Base-by-base conservation (phyloP, 2,113 vertebrate genomes). In the Lipophrys pholis region DNA sequence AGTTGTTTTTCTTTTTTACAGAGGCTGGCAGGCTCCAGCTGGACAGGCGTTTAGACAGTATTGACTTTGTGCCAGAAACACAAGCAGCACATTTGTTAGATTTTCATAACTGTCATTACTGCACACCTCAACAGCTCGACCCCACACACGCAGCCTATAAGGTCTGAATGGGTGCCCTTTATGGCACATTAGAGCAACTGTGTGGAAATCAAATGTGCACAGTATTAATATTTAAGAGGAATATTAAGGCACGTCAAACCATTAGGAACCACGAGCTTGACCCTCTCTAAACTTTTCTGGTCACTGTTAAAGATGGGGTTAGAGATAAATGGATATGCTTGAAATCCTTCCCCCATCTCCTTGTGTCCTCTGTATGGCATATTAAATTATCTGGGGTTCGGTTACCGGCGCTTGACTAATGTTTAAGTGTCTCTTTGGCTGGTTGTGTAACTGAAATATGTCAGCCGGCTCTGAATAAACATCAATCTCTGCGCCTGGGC, bases 361-460 rank as follows among this genome's bases (percentile, higher is more conserved):
- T 52, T 39, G n/a, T 68, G 58, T 78, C 64, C 70, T 54, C 59
- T 56, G 67, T 78, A 53, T 62, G 74, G 85, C 82, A 63, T 80
- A 85, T 90, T 90, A 89, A 92, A 89, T 90, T 72, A 82, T 83
- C 71, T 80, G 5, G 73, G 77, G 75, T 80, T 86, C 83, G 78
- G 81, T 82, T 86, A 83, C 59, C 46, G 68, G 73, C 59, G 68
- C 76, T 78, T 84, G 84, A 90, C 86, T 91, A 91, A 93, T 91
- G 89, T 81, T 67, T 54, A 85, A 87, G 84, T 87, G 91, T 93
- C 90, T 86, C 77, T 78, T 83, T 85, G 49, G 67, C 86, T 72
- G 81, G 76, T 85, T 89, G 89, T 77, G 84, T 82, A 86, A 88
- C 91, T 93, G 90, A 92, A 93, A 92, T 94, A 93, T 92, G 92